Conservation (phyloP, 2,113 vertebrate genomes). For the Phoxinus phoxinus region DNA sequence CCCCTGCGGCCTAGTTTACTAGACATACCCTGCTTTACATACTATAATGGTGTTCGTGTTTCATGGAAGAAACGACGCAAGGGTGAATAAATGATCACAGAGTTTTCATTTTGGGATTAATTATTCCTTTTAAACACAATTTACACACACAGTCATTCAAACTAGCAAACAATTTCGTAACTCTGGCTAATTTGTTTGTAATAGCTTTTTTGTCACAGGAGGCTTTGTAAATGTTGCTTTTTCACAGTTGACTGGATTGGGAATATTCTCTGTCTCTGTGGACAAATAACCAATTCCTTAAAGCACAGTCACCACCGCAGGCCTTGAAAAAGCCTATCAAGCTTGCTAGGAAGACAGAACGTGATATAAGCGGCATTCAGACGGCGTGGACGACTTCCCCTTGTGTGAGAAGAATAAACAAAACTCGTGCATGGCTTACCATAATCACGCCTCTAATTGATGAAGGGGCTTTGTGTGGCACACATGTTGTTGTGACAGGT, state of each 20-base stretch:
- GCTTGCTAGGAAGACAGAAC: background rate
- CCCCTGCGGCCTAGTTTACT: too few species aligned
- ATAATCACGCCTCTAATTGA: constrained; percentile 34
- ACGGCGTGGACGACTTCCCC: constrained; percentile 1
- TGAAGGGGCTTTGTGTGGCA: constrained; percentile 17
- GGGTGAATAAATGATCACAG: background rate
- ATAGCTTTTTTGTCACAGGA: background rate
- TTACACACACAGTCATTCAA: background rate
- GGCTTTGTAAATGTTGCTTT: constrained; percentile 17
- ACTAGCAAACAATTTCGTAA: background rate
- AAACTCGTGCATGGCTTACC: background rate
- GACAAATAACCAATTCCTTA: constrained; percentile 22
- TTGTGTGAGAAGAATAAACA: constrained; percentile 13
- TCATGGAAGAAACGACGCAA: background rate
- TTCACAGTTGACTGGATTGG: constrained; percentile 19
- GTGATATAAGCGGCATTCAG: background rate
- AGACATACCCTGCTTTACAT: background rate
- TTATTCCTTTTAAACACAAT: background rate
- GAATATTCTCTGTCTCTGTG: constrained; percentile 25
- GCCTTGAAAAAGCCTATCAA: background rate
- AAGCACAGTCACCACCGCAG: constrained; percentile 8
- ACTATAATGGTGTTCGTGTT: background rate
- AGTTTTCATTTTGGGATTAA: background rate
- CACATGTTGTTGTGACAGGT: constrained; percentile 40
- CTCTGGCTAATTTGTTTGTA: background rate